Evolutionary conservation across 1,140 invertebrate species (phyloP).

Genomic region (Oryctes rhinoceros): DNA sequence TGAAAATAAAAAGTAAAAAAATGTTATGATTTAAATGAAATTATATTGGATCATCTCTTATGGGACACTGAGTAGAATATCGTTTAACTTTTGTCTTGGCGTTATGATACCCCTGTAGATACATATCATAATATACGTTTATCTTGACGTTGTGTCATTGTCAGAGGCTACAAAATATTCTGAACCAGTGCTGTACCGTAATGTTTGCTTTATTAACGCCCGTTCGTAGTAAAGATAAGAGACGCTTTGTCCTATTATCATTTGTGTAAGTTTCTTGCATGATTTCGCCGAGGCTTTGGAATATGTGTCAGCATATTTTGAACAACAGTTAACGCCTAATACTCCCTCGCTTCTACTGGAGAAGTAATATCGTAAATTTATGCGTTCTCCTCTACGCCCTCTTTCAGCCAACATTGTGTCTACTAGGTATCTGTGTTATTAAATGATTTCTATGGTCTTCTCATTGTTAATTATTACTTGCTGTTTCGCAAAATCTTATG

Average conservation of each 20-base stretch:
- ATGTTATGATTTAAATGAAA: too few species aligned
- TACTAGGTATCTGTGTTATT: background rate
- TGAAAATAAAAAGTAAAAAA: too few species aligned
- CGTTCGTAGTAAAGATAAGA: conserved; percentile 21
- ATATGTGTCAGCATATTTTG: conserved; percentile 32
- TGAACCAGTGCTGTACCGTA: background rate
- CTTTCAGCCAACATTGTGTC: background rate
- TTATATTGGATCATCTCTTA: too few species aligned
- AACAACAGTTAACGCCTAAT: conserved; percentile 18
- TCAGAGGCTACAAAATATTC: background rate
- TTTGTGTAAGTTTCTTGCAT: conserved; percentile 23
- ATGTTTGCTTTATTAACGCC: conserved; percentile 12
- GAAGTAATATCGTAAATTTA: background rate
- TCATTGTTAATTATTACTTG: conserved; percentile 19
- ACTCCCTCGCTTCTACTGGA: background rate
- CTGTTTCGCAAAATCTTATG: background rate
- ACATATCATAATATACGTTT: background rate
- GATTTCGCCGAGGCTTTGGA: conserved; percentile 26
- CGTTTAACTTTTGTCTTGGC: too few species aligned
- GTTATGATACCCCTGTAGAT: too few species aligned
- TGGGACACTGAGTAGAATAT: too few species aligned
- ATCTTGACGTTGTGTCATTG: background rate
- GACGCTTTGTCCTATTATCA: conserved; percentile 25
- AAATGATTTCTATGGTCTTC: conserved; percentile 26
- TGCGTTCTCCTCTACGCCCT: background rate